Evolutionary conservation across 2,797 vertebrate species (phyloP), one percentile per base, ranked within the genome.

Genomic region (Chrysolophus pictus): DNA sequence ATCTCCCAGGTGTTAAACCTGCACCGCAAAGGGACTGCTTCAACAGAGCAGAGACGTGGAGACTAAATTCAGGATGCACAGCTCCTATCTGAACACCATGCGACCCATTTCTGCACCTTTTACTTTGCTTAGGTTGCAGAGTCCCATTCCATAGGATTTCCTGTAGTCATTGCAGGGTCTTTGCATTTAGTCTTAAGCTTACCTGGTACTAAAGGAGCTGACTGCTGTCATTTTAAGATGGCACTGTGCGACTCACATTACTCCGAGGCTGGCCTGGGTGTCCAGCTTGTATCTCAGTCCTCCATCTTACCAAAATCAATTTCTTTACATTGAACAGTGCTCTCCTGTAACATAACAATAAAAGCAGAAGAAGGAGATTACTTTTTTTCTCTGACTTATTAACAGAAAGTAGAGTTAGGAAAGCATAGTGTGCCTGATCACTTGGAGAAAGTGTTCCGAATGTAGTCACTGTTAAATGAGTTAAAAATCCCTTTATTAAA

Each of bases 401-500:
- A 91, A 64, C 72, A 74, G 47, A 86, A 82, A 67, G 64, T 55
- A 84, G 41, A 46, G 64, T 88, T 88, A 77, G 80, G 47, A 67
- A 28, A 78, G 31, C 62, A 49, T 8, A 37, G 58, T 49, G 31
- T 84, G 41, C 64, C 58, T 75, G 60, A 69, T 75, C n/a, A n/a
- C 84, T 65, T 82, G 58, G 91, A 91, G 74, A 84, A 87, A 90
- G 46, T 37, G 6, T 58, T 95, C 83, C 74, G 93, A 76, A 89
- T 84, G 75, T 79, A 86, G 74, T 49, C 44, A 33, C 46, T 41
- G 60, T 67, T 92, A 95, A 94, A 88, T 91, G 64, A 67, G 33
- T 92, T 96, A 46, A 87, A 94, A 95, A 74, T 77, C 17, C 44
- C 35, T 16, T 79, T 90, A 96, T 95, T 88, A 35, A 82, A 94